A percentile compares a stretch with the other conserved stretches of the same genome.
These are phyloP conservation scores for Philaethria dido DNA, from an alignment of 2,888 invertebrate genomes.

Conservation along the genomic window DNA sequence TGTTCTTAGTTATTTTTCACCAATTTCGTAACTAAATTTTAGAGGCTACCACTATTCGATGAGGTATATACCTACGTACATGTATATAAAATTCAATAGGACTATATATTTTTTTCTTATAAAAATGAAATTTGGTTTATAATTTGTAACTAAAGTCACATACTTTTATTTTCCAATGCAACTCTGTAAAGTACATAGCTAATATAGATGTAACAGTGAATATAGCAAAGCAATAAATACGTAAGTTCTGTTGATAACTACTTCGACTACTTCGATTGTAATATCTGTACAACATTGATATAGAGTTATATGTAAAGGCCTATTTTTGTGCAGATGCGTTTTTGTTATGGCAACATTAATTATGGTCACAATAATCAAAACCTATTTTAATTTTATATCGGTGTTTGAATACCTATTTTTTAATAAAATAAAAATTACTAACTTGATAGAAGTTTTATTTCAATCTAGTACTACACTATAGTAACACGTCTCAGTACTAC, in stretches of 20 bases:
- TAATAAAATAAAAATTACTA: slow-evolving; percentile 77
- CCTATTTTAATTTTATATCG: slow-evolving; percentile 76
- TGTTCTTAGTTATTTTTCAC: background rate
- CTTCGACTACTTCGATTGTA: slow-evolving; percentile 19
- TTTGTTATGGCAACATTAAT: slow-evolving; percentile 48
- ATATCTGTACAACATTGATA: slow-evolving; percentile 2
- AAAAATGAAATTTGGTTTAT: slow-evolving; percentile 2
- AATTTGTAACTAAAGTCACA: slow-evolving; percentile 4
- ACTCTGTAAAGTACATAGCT: slow-evolving; percentile 28
- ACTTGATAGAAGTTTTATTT: slow-evolving; percentile 51
- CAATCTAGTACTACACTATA: background rate
- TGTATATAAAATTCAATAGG: background rate
- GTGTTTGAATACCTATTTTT: slow-evolving; percentile 78
- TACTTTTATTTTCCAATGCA: slow-evolving; percentile 10
- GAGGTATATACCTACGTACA: background rate
- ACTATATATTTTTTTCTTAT: background rate
- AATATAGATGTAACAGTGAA: slow-evolving; percentile 29
- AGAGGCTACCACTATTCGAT: background rate
- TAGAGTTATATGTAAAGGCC: slow-evolving; percentile 45
- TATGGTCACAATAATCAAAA: slow-evolving; percentile 52
- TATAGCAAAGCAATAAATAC: slow-evolving; percentile 30
- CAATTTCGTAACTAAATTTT: background rate
- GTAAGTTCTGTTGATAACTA: slow-evolving; percentile 34
- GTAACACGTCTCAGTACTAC: too few relatives aligned
- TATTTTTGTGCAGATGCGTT: slow-evolving; percentile 56